Evolutionary conservation across 2,888 invertebrate genomes (phyloP).

Genomic region (Nemurella pictetii): DNA sequence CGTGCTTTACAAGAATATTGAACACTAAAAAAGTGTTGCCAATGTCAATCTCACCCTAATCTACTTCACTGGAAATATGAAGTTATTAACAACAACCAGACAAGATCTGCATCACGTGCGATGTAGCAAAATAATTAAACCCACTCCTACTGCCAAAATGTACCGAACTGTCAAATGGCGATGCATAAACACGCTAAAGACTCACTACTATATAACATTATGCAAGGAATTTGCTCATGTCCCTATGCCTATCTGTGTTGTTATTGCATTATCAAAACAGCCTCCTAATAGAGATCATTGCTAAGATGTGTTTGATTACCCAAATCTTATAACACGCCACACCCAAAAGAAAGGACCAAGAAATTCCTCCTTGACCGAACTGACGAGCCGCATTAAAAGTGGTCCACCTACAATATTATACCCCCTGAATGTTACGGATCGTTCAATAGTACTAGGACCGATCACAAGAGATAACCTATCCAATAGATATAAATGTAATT

Average conservation of each 20-base stretch:
- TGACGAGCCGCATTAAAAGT: conserved; percentile 3
- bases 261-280: neutral
- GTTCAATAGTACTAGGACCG: neutral
- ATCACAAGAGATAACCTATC: neutral
- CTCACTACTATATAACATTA: neutral
- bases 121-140: neutral
- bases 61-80: neutral
- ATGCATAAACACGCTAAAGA: neutral
- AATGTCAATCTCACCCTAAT: neutral
- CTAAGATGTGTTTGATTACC: conserved; percentile 11
- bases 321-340: conserved; percentile 19
- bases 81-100: neutral
- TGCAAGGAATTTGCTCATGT: neutral
- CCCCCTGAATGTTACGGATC: neutral
- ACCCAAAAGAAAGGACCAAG: conserved; percentile 24
- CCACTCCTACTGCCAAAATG: neutral
- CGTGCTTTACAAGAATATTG: neutral
- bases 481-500: neutral
- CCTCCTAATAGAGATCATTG: neutral
- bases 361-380: conserved; percentile 27
- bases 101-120: neutral
- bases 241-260: neutral
- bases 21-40: neutral
- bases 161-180: neutral
- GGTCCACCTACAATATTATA: conserved; percentile 28